phyloP scores from a whole-genome alignment of 2,797 vertebrate genomes.

The Chelon labrosus region DNA sequence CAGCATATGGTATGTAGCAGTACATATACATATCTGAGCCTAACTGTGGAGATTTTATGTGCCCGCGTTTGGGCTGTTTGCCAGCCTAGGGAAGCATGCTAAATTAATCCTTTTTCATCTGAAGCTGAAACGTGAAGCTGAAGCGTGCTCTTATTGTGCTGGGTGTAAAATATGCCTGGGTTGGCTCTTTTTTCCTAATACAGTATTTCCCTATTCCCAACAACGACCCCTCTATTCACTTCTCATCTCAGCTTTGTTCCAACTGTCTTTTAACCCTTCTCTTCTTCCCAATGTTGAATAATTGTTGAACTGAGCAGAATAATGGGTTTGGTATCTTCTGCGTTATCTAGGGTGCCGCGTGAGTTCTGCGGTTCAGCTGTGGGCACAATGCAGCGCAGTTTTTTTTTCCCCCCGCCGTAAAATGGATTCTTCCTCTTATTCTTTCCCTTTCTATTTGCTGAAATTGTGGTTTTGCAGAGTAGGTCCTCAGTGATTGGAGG shows the following conservation, averaged over 20 bases:
- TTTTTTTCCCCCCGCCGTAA: background rate
- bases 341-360: conserved; percentile 56
- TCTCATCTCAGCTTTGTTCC: conserved; percentile 54
- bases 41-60: conserved; percentile 13
- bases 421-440: conserved; percentile 24
- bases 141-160: conserved; percentile 45
- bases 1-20: background rate
- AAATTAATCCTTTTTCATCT: conserved; percentile 68
- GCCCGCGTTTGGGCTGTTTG: conserved; percentile 31
- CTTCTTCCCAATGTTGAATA: conserved; percentile 58
- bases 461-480: conserved; percentile 41
- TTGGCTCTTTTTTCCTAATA: conserved; percentile 33
- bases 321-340: conserved; percentile 72
- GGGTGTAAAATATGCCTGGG: conserved; percentile 44
- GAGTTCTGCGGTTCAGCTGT: conserved; percentile 14
- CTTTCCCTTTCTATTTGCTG: conserved; percentile 24
- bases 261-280: conserved; percentile 69
- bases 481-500: conserved; percentile 47
- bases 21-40: conserved; percentile 11
- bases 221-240: conserved; percentile 21
- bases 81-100: conserved; percentile 51
- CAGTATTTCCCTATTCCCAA: conserved; percentile 17
- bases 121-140: conserved; percentile 48
- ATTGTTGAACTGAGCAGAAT: conserved; percentile 65
- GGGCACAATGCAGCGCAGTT: conserved; percentile 1